A percentile compares a stretch with the other conserved stretches of the same genome.
phyloP scores from a whole-genome alignment of 2,113 vertebrate species.

The Callospermophilus lateralis region DNA sequence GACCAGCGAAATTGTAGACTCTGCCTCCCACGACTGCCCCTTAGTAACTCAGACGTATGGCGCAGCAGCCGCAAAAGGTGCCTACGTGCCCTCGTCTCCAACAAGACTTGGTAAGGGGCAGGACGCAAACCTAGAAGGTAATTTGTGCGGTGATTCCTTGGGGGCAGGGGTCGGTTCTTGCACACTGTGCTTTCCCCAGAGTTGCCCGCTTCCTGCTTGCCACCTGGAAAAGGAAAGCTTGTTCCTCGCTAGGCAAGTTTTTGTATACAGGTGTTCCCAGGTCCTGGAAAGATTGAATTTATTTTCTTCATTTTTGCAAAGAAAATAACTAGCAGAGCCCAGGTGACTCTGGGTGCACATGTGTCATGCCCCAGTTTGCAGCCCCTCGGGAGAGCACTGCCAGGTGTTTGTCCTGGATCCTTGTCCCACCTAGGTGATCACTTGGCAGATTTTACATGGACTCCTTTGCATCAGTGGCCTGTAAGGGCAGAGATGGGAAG shows the following conservation, averaged over 20 bases:
- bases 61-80: constrained; percentile 92
- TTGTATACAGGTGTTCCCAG: fast-evolving
- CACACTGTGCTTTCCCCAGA: fast-evolving
- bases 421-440: neutral
- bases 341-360: neutral
- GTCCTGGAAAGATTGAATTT: too few relatives aligned
- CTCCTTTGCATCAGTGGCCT: neutral
- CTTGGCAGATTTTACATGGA: neutral
- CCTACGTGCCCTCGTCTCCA: constrained; percentile 88
- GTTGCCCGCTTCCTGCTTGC: fast-evolving
- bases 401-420: fast-evolving
- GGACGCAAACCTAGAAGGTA: constrained; percentile 34
- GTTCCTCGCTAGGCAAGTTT: neutral
- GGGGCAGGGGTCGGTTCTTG: too few relatives aligned
- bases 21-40: constrained; percentile 95
- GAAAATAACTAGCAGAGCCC: fast-evolving
- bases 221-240: neutral
- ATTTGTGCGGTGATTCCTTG: neutral
- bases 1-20: constrained; percentile 96
- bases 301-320: neutral
- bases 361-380: neutral
- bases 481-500: neutral
- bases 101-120: constrained; percentile 88
- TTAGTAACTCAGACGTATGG: constrained; percentile 94
- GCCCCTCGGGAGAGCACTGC: neutral